phyloP scores from a whole-genome alignment of 2,888 invertebrate species.

The Helleia helle region DNA sequence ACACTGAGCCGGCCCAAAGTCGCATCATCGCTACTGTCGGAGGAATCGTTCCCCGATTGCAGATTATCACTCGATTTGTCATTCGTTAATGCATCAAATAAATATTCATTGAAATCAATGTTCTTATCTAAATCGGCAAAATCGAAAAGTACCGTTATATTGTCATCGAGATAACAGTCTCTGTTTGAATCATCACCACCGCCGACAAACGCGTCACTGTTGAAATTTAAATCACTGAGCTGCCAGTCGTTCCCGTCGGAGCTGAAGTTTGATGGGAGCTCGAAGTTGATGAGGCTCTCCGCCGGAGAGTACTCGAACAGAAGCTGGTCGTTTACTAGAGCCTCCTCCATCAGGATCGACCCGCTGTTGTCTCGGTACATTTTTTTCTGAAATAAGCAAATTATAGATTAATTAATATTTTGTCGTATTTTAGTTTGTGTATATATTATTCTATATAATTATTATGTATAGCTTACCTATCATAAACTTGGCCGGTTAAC shows the following conservation, averaged over 20 bases:
- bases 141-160: slow-evolving; percentile 44
- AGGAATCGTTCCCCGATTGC: slow-evolving; percentile 35
- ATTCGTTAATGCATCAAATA: slow-evolving; percentile 47
- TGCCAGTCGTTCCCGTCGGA: slow-evolving; percentile 46
- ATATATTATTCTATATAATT: too few relatives aligned
- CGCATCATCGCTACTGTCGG: slow-evolving; percentile 32
- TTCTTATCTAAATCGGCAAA: slow-evolving; percentile 57
- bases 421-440: too few relatives aligned
- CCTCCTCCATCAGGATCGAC: slow-evolving; percentile 40
- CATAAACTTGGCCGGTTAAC: neutral
- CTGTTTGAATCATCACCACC: slow-evolving; percentile 38
- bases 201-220: slow-evolving; percentile 53
- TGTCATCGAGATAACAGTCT: slow-evolving; percentile 38
- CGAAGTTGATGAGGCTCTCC: slow-evolving; percentile 62
- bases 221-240: slow-evolving; percentile 51
- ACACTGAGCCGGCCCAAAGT: slow-evolving; percentile 29
- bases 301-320: slow-evolving; percentile 60
- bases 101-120: slow-evolving; percentile 51
- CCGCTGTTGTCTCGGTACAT: slow-evolving; percentile 52
- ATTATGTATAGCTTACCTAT: too few relatives aligned
- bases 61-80: slow-evolving; percentile 43
- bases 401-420: too few relatives aligned
- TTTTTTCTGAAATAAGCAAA: slow-evolving; percentile 44
- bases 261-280: slow-evolving; percentile 42
- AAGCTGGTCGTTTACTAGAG: slow-evolving; percentile 49